Percentiles rank a stretch among this genome's conserved stretches.
Evolutionary conservation across 2,797 vertebrate genomes (phyloP).

Genomic region (Peromyscus attwateri): DNA sequence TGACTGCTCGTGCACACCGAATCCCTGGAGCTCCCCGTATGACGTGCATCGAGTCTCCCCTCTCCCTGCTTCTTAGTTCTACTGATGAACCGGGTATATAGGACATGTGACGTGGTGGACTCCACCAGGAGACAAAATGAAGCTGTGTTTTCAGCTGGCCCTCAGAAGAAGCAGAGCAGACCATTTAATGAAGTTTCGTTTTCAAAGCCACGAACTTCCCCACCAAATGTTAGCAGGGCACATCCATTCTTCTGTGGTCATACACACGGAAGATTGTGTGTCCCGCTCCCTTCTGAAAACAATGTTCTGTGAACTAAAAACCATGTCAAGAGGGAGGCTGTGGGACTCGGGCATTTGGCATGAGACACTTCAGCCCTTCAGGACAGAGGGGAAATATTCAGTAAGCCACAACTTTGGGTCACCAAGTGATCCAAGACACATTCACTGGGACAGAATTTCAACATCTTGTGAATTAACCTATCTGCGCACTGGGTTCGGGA

Average conservation of each 20-base stretch:
- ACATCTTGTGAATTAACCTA: neutral
- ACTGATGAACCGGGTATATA: no score
- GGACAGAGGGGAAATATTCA: neutral
- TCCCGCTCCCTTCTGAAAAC: neutral
- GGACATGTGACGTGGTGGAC: neutral
- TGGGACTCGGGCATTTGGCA: neutral
- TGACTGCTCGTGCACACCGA: neutral
- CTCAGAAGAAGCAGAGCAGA: neutral
- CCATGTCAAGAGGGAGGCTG: neutral
- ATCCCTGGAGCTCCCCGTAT: neutral
- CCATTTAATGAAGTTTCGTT: neutral
- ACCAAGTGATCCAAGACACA: neutral
- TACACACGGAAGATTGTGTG: neutral
- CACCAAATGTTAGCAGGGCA: neutral
- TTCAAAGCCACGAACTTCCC: neutral
- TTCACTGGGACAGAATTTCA: neutral
- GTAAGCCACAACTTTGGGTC: neutral
- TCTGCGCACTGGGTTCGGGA: neutral
- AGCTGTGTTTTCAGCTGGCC: neutral
- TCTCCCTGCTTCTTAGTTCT: neutral
- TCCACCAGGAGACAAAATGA: neutral
- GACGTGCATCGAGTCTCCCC: neutral
- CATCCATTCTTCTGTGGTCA: neutral
- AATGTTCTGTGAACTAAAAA: neutral
- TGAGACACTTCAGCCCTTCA: neutral